Base-by-base conservation (phyloP, 2,113 vertebrate species). In the Gobio gobio region DNA sequence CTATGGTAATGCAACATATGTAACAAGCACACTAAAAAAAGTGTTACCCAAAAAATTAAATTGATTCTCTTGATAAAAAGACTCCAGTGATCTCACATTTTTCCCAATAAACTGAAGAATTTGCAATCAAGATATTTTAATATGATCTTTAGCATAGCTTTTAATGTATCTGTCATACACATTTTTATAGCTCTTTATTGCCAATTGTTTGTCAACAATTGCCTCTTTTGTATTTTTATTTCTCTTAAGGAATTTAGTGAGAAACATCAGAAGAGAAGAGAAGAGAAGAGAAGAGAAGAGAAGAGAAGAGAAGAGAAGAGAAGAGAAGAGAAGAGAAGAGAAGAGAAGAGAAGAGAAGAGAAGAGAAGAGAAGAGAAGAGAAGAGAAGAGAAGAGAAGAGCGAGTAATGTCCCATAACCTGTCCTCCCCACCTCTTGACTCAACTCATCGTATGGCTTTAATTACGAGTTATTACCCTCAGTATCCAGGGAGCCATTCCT, bases 381-480 rank as follows among this genome's bases (percentile, higher is more conserved):
- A 83, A 64, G 47, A 66, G 54, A 45, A 58, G 33, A 84, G 83
- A 85, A 66, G 77, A 72, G 82, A 78, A 81, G 83, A 68, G 76
- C 70, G 58, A 83, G 64, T 33, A 82, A 89, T 88, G 83, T 83
- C 59, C 49, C 61, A 76, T 68, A 24, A 16, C 36, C 43, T 73
- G 14, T 82, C 83, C 75, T 83, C 85, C 70, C 24, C 36, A 87
- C 83, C 79, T n/a, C 40, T 70, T 51, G 72, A 78, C 83, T 73
- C 66, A 82, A 86, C 51, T 86, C 14, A 59, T 91, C 89, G 88
- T 63, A 90, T 91, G 92, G 87, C 88, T 91, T 90, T 90, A 90
- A 92, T 93, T 93, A 90, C 89, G 90, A 89, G 89, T 89, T 92
- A 93, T 92, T 91, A 82, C 87, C 89, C 82, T 73, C 84, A 80